Evolutionary conservation across 1,140 invertebrate genomes (phyloP), one percentile per base, ranked within the genome.

Genomic region (Phortica variegata): DNA sequence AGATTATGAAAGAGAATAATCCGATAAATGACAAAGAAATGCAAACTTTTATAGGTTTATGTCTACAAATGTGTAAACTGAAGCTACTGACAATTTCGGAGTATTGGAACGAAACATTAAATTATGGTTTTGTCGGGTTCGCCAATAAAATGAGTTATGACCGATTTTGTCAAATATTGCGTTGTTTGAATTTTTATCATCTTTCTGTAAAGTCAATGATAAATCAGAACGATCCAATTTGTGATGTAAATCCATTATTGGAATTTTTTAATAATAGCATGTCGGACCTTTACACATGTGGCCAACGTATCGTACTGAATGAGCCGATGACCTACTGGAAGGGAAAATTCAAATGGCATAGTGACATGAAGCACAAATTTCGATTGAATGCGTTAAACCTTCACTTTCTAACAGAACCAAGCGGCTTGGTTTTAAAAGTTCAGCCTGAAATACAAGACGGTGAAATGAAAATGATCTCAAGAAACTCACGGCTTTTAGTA

Each of bases 311-410:
- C 40, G 52, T 65, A 12, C 49, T 69, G 1, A 71, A 66, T 9
- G 61, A 69, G 3, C 65, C 65, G 0, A 47, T 69, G 6, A 32
- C 52, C 0, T 44, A 65, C 0, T 69, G 65, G 65, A 69, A 69
- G 13, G 61, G 58, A 0, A 44, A 43, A 20, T 65, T 69, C 1
- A 59, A 40, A n/a, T 57, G 48, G 9, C 48, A 56, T 0, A 26
- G 47, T 3, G 65, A 70, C 18, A 37, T 69, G 18, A 51, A 55
- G 0, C 13, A 23, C 9, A 59, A 58, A 18, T 52, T 65, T 10
- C 65, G 65, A 3, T 18, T 19, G 33, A 66, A 65, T 23, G 49
- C 58, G 2, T 19, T 69, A 1, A 29, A 51, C 10, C 41, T 69
- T 2, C 65, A 69, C 26, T 19, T 69, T 55, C 39, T 69, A 6